Base-by-base conservation (phyloP, 2,113 vertebrate genomes). In the Scomber colias region DNA sequence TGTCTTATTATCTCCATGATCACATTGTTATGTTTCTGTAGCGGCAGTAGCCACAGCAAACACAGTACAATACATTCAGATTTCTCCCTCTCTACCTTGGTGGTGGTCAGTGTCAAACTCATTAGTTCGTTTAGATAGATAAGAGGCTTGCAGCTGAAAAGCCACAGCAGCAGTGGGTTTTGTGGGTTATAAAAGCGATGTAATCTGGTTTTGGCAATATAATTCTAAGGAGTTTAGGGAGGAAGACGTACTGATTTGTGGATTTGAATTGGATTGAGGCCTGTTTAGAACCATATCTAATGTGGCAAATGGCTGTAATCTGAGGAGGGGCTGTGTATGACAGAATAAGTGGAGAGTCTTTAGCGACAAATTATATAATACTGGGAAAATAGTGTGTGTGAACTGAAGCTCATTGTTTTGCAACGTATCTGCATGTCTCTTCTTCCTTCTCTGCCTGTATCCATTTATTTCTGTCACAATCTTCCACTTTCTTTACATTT, bases 111-210 rank as follows among this genome's bases (percentile, higher is more conserved):
- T 82, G 84, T 88, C 85, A 72, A 86, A 90, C 87, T 88, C 92
- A 89, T 91, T 91, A 90, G 85, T 81, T 61, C 46, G 27, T 80
- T 87, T 83, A 78, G 87, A 85, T 48, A 89, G 87, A 89, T 92
- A 92, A 92, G 90, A 92, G 89, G 90, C 89, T 92, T 90, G 86
- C 73, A 77, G 88, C 83, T 84, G 77, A 85, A 91, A 86, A 92
- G 87, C 90, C 72, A 82, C 75, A 54, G 84, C 73, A 78, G 64
- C 75, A n/a, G 84, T 51, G 85, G 87, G 83, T 87, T 91, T 86
- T 88, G 87, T 31, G 91, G 88, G 70, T 87, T 86, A 57, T 84
- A 85, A 93, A 90, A 89, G 80, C 82, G 69, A 87, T 92, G 86
- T 93, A 92, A 92, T 92, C 88, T 48, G 82, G 82, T 79, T 90